Evolutionary conservation across 2,888 invertebrate genomes (phyloP), one percentile per base, ranked within the genome.

Genomic region (Amphipoea oculea): DNA sequence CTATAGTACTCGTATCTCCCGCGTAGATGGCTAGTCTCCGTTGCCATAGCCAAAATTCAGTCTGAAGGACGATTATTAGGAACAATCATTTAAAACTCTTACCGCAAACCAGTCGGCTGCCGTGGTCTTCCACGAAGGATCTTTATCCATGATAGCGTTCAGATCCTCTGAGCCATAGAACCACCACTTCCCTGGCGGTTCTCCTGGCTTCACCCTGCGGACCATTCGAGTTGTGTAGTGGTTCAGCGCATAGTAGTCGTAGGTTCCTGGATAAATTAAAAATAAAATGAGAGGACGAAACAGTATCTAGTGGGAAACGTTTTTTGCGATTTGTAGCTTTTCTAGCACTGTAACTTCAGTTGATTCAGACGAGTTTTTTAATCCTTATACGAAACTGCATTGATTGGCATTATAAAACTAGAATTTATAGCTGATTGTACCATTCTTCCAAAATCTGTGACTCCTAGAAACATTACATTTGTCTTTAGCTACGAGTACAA

Each of bases 191-290:
- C 74, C 82, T n/a, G 73, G 42, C 1, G n/a, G n/a, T 60, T 92
- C 90, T 0, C 85, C 88, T 0, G 80, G 82, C 0, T 65, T 76
- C 0, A 86, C 89, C 4, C 78, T 78, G 0, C 90, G 86, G 2
- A 92, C 89, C 4, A 89, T 9, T 0, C 89, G 85, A 1, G 92
- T 90, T 0, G 96, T 95, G 90, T 97, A 97, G 86, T 96, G 94
- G 88, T 97, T 97, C 36, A 97, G 78, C 0, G 95, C 97, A 70
- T 96, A 94, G 87, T 96, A 97, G 87, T 97, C 97, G n/a, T 93
- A 95, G 0, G 97, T 95, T 20, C 86, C 57, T 51, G 60, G 12
- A n/a, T 5, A 60, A 4, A n/a, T n/a, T n/a, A 60, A n/a, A 60
- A n/a, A n/a, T 60, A 4, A 60, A 57, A 7, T 57, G 23, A 9